Percentiles rank a stretch among this genome's conserved stretches.
These are phyloP conservation scores for Rhamphomyia laevipes DNA, from an alignment of 2,888 invertebrate genomes.

Conservation along the genomic window DNA sequence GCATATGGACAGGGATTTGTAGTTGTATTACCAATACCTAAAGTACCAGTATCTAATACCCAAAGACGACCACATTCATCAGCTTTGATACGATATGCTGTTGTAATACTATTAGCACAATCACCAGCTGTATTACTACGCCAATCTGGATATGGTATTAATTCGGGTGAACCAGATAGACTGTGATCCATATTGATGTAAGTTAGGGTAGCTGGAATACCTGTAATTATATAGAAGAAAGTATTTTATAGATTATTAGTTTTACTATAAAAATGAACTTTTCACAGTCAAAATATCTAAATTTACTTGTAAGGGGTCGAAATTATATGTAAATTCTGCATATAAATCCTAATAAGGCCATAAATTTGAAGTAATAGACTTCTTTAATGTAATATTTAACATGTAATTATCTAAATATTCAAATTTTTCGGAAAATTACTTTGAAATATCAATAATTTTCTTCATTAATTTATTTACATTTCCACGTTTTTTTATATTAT, in stretches of 20 bases:
- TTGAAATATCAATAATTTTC: too few species aligned
- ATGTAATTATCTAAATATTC: too few species aligned
- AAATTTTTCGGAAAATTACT: too few species aligned
- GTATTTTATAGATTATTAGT: not conserved
- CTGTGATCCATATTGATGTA: slow-evolving; percentile 59
- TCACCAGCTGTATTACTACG: slow-evolving; percentile 62
- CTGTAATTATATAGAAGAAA: slow-evolving; percentile 37
- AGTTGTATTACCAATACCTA: slow-evolving; percentile 65
- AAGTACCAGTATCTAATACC: slow-evolving; percentile 74
- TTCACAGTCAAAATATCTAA: not conserved
- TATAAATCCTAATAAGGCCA: too few species aligned
- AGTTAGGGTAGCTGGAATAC: slow-evolving; percentile 70
- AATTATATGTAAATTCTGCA: too few species aligned
- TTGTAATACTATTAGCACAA: slow-evolving; percentile 61
- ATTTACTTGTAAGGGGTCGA: too few species aligned
- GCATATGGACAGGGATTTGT: slow-evolving; percentile 70
- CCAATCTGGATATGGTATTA: slow-evolving; percentile 70
- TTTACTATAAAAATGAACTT: not conserved
- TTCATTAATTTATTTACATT: too few species aligned
- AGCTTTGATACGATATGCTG: slow-evolving; percentile 67
- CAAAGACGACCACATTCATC: slow-evolving; percentile 70
- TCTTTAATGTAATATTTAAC: too few species aligned
- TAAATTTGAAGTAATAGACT: too few species aligned
- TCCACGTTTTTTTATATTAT: too few species aligned
- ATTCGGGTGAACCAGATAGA: slow-evolving; percentile 56